Evolutionary conservation across 1,140 invertebrate genomes (phyloP).

Genomic region (Orius laevigatus): DNA sequence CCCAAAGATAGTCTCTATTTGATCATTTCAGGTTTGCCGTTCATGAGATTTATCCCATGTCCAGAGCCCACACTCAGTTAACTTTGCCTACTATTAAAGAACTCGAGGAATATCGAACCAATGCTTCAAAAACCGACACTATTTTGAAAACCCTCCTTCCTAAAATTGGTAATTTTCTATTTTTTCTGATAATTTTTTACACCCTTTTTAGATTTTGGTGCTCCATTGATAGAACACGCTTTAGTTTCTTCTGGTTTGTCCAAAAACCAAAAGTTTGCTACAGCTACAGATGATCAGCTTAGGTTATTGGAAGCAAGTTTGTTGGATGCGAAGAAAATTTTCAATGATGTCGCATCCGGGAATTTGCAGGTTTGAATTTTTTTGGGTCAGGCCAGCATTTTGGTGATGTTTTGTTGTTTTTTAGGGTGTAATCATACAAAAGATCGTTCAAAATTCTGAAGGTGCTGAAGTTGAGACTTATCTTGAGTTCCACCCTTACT

Average conservation of each 20-base stretch:
- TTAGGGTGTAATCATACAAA: neutral
- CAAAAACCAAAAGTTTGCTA: constrained; percentile 34
- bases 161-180: constrained; percentile 40
- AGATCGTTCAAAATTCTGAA: neutral
- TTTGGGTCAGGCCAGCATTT: neutral
- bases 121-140: constrained; percentile 54
- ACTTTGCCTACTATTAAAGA: constrained; percentile 31
- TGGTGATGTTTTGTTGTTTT: neutral
- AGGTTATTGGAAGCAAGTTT: neutral
- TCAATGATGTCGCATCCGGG: neutral
- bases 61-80: constrained; percentile 43
- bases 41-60: constrained; percentile 75
- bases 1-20: constrained; percentile 1
- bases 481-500: constrained; percentile 79
- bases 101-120: constrained; percentile 38
- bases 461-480: constrained; percentile 49
- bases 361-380: neutral
- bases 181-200: constrained; percentile 12
- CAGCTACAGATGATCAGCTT: constrained; percentile 42
- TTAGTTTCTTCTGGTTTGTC: constrained; percentile 53
- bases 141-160: constrained; percentile 78
- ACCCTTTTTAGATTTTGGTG: constrained; percentile 57
- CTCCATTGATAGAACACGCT: constrained; percentile 78
- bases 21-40: constrained; percentile 58
- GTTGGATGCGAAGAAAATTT: neutral